Base-by-base conservation (phyloP, 1,140 invertebrate species). In the Hycleus cichorii region DNA sequence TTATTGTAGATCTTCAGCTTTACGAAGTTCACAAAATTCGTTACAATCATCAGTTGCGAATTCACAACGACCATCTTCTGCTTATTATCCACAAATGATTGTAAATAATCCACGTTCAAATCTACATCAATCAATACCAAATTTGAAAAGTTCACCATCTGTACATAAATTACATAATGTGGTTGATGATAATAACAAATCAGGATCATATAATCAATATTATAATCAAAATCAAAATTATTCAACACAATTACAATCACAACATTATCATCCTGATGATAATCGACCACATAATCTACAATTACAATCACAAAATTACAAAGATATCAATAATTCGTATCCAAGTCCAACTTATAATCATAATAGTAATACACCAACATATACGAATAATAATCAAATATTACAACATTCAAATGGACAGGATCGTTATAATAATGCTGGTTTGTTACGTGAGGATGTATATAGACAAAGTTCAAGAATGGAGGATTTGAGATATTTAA, bases 11-110 rank as follows among this genome's bases (percentile, higher is more conserved):
- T 69, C 73, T 48, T 76, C 74, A 11, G 69, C 70, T 25, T 58
- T 76, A 25, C 60, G 73, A 56, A 72, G 70, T 59, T 76, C 74
- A 38, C 74, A 76, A 61, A 74, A 74, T 56, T 74, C 71, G 47
- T 67, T 77, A 25, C 72, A 73, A 63, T 74, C 70, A 44, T 68
- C 73, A 58, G 72, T 75, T 43, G 59, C 40, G 1, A 77, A 68
- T 64, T 64, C 59, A 42, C 40, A 42, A 42, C 63, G 73, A 51
- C 75, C 73, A 40, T 65, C 71, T 39, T 77, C 75, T 42, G 75
- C 75, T 3, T 76, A 76, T 65, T 77, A 72, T 64, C 72, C 69
- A 32, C 64, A 69, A 11, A 39, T 65, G 7, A 62, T 69, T 24
- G 50, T 71, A 45, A 67, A 71, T 32, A 70, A 69, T 27, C 63